Conservation (phyloP, 2,888 invertebrate genomes). For the Pogonocherus hispidulus region DNA sequence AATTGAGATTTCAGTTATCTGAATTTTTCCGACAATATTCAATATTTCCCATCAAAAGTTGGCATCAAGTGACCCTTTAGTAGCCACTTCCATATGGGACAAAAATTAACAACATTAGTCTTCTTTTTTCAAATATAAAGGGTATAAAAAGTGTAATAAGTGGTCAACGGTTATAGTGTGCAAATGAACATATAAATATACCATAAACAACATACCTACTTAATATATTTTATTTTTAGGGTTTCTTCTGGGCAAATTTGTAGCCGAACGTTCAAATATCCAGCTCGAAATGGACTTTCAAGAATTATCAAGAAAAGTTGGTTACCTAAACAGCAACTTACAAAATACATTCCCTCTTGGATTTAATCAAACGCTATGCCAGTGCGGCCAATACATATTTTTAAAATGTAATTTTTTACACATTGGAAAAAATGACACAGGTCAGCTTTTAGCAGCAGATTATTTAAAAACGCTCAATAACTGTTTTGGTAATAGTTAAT, state of each 20-base stretch:
- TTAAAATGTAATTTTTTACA: slow-evolving; percentile 44
- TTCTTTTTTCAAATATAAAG: no score
- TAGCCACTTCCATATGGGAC: no score
- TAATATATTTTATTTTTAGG: slow-evolving; percentile 56
- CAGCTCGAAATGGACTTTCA: slow-evolving; percentile 58
- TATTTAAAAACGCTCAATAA: slow-evolving; percentile 47
- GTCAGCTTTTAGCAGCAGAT: slow-evolving; percentile 29
- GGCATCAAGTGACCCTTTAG: no score
- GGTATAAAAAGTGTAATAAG: no score
- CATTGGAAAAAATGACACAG: slow-evolving; percentile 42
- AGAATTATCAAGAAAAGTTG: slow-evolving; percentile 56
- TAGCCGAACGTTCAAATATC: slow-evolving; percentile 64
- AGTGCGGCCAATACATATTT: slow-evolving; percentile 34
- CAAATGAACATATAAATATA: no score
- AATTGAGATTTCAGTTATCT: no score
- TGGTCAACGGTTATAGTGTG: no score
- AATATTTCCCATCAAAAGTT: no score
- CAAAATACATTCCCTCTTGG: slow-evolving; percentile 48
- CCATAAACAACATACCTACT: no score
- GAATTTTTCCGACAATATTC: no score
- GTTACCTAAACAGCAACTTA: slow-evolving; percentile 46
- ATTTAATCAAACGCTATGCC: slow-evolving; percentile 16
- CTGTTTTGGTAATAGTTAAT: slow-evolving; percentile 49
- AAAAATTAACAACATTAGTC: no score
- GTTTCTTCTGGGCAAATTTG: slow-evolving; percentile 69